Conservation (phyloP, 2,113 vertebrate genomes). For the Pycnonotus jocosus region DNA sequence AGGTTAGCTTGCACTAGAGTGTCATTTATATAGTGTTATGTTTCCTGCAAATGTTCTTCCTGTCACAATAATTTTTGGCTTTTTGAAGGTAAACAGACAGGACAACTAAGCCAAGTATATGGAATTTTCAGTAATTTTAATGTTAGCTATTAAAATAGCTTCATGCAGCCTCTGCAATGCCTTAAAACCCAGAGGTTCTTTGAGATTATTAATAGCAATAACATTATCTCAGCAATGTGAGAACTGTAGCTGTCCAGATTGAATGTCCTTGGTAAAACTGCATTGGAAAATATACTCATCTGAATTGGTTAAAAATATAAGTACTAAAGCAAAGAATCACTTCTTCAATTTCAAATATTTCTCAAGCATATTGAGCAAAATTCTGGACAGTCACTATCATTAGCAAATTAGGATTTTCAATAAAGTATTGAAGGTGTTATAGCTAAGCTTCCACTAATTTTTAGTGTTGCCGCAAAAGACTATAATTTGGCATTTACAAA, state of each 20-base stretch:
- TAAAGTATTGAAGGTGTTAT: neutral
- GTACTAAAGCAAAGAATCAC: neutral
- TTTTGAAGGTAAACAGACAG: neutral
- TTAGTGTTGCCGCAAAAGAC: neutral
- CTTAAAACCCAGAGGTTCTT: neutral
- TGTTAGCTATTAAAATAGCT: slow-evolving; percentile 30
- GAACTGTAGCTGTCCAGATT: neutral
- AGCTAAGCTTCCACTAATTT: neutral
- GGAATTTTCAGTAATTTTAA: slow-evolving; percentile 13
- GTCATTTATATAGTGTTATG: neutral
- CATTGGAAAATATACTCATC: neutral
- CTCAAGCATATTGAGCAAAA: neutral
- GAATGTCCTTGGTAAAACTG: neutral
- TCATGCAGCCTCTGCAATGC: neutral
- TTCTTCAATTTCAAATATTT: neutral
- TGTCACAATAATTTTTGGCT: slow-evolving; percentile 22
- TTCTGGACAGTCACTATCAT: neutral
- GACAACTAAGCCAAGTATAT: neutral
- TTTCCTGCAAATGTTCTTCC: slow-evolving; percentile 38
- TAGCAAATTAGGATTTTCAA: neutral
- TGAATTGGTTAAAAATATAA: slow-evolving; percentile 27
- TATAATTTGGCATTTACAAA: neutral
- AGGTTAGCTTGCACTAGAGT: slow-evolving; percentile 17
- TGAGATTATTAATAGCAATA: slow-evolving; percentile 22
- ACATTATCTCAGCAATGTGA: neutral